A percentile compares a stretch with the other conserved stretches of the same genome.
Conservation (phyloP, 1,140 invertebrate species). For the Magallana gigas region DNA sequence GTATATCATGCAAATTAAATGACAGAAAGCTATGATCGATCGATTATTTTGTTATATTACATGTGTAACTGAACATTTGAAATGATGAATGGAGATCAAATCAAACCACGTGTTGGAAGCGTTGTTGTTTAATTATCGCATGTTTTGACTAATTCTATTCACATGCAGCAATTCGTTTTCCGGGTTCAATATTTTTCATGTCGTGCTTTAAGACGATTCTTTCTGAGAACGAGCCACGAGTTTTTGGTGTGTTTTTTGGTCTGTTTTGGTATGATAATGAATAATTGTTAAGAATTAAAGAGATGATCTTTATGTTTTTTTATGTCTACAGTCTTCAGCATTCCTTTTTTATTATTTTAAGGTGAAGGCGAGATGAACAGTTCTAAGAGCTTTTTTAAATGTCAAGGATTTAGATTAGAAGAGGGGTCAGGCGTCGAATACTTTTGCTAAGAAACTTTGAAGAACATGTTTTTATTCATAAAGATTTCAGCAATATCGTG, state of each 20-base stretch:
- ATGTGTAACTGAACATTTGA: constrained; percentile 4
- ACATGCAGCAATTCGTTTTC: not conserved
- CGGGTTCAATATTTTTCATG: not conserved
- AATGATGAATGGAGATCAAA: constrained; percentile 3
- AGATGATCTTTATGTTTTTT: too few relatives aligned
- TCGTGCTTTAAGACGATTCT: not conserved
- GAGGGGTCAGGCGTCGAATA: too few relatives aligned
- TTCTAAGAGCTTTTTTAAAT: too few relatives aligned
- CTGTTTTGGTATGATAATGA: not conserved
- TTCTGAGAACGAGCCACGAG: not conserved
- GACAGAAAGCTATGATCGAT: not conserved
- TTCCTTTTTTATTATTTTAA: too few relatives aligned
- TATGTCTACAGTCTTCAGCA: too few relatives aligned
- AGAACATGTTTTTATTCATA: too few relatives aligned
- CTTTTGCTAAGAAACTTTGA: too few relatives aligned
- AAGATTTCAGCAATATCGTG: not conserved
- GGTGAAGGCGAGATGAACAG: too few relatives aligned
- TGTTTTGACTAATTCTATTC: not conserved
- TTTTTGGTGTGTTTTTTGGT: not conserved
- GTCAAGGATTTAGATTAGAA: too few relatives aligned
- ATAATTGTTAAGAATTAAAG: too few relatives aligned
- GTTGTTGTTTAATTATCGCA: not conserved
- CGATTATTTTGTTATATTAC: not conserved
- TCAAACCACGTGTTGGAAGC: not conserved
- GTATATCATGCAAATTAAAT: not conserved